Evolutionary conservation across 2,113 vertebrate species (phyloP).

Genomic region (Tapirus terrestris): DNA sequence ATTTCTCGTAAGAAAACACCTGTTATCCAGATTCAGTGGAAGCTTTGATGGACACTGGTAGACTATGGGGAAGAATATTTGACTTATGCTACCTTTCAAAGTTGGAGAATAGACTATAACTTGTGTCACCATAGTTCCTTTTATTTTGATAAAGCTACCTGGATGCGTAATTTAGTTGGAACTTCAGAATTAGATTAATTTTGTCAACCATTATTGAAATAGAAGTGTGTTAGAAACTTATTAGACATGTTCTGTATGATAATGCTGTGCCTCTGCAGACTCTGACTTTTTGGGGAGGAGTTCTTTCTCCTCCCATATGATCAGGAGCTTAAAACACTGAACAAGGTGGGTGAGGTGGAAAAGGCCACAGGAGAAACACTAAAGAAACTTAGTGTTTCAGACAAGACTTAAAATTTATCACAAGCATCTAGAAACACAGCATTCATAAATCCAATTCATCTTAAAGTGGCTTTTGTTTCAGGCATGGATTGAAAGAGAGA

Average conservation of each 20-base stretch:
- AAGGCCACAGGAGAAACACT: background rate
- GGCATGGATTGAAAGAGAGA: background rate
- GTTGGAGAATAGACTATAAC: background rate
- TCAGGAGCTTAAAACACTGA: background rate
- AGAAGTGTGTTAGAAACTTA: background rate
- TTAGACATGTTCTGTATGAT: background rate
- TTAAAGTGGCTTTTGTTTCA: slow-evolving; percentile 17
- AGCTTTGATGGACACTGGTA: background rate
- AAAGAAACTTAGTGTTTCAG: background rate
- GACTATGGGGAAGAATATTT: background rate
- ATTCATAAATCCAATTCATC: background rate
- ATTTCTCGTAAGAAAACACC: background rate
- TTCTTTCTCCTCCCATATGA: background rate
- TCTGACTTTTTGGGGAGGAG: background rate
- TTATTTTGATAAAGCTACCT: background rate
- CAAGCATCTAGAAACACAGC: background rate
- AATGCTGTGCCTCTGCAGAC: background rate
- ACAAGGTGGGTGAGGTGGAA: background rate
- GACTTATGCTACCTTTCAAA: background rate
- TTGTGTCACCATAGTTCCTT: background rate
- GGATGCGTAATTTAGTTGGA: background rate
- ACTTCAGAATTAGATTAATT: background rate
- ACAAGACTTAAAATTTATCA: background rate
- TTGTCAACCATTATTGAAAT: background rate
- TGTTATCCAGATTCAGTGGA: background rate